Percentiles rank a stretch among this genome's conserved stretches.
These are phyloP conservation scores for Sialia sialis DNA, from an alignment of 2,113 vertebrate genomes.

Conservation along the genomic window DNA sequence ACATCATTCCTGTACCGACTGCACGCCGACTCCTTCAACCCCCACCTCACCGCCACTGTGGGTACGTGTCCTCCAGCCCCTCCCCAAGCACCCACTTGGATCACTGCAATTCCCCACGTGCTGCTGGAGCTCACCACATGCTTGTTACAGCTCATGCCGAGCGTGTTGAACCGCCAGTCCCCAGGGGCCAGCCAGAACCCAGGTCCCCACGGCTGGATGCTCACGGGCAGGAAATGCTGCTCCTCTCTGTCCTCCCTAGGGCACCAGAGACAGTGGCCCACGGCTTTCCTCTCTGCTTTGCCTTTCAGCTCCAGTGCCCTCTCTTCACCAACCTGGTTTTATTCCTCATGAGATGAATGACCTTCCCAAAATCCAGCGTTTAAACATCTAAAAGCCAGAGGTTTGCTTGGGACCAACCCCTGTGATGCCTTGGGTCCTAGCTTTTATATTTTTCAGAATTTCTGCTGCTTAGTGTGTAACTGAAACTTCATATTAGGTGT, in stretches of 20 bases:
- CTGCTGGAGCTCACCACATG: background rate
- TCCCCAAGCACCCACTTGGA: rapidly evolving
- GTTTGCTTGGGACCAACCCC: background rate
- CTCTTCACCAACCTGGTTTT: background rate
- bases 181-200: background rate
- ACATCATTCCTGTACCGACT: constrained; percentile 86
- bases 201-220: background rate
- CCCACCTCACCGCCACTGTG: constrained; percentile 73
- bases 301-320: background rate
- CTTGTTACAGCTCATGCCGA: background rate
- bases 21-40: constrained; percentile 72
- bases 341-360: background rate
- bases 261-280: background rate
- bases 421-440: background rate
- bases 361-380: background rate
- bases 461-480: too few relatives aligned
- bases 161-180: rapidly evolving
- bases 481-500: too few relatives aligned
- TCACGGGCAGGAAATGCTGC: background rate
- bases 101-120: background rate
- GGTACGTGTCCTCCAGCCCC: constrained; percentile 74
- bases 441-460: too few relatives aligned
- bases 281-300: background rate
- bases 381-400: background rate
- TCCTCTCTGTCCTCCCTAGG: background rate